phyloP scores from a whole-genome alignment of 2,113 vertebrate species.

The Pterocles orientalis region DNA sequence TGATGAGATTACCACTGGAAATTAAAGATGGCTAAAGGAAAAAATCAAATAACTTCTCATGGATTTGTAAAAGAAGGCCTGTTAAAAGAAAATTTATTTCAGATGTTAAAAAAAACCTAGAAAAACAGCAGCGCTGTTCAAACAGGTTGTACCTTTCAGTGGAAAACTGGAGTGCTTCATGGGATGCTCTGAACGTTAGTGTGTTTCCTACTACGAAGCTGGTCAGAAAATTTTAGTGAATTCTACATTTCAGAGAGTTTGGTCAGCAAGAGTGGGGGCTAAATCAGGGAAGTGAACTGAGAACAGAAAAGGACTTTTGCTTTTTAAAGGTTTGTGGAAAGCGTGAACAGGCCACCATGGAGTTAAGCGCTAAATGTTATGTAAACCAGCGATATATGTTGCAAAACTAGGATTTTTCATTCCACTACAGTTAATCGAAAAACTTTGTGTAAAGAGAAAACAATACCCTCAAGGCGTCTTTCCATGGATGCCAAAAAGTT shows the following conservation, averaged over 20 bases:
- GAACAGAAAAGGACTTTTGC: background rate
- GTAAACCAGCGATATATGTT: background rate
- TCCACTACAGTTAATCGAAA: background rate
- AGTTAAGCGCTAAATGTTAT: background rate
- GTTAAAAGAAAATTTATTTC: background rate
- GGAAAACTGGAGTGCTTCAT: background rate
- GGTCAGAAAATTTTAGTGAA: background rate
- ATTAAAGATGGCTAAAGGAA: background rate
- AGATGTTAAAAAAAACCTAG: background rate
- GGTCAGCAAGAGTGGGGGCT: background rate
- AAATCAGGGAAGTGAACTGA: background rate
- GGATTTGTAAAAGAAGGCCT: background rate
- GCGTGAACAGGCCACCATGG: background rate
- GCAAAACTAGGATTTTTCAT: background rate
- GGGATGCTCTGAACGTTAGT: accelerated
- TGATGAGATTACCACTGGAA: background rate
- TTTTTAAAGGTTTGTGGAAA: background rate
- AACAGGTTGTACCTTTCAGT: background rate
- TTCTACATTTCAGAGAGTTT: background rate
- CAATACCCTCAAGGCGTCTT: background rate
- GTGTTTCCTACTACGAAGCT: background rate
- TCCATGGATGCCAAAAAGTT: background rate
- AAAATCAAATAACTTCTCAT: background rate
- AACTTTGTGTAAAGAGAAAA: background rate
- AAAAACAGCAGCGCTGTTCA: background rate